These are phyloP conservation scores for Gymnoscopelus braueri DNA, from an alignment of 2,797 vertebrate species.

Conservation along the genomic window DNA sequence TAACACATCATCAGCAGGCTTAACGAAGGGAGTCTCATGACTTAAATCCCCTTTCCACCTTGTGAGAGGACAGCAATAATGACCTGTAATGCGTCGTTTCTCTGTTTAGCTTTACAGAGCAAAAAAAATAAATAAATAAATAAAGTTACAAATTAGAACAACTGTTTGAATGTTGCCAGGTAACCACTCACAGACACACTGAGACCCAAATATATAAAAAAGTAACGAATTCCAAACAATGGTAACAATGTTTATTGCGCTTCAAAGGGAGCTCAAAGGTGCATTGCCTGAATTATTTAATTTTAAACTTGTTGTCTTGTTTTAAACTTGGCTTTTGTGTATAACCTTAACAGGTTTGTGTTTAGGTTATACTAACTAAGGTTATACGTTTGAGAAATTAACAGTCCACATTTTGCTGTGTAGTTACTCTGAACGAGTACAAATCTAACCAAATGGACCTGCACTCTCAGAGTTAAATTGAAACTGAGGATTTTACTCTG, in stretches of 20 bases:
- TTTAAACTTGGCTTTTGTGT: conserved; percentile 34
- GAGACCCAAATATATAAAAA: conserved; percentile 56
- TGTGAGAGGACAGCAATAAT: conserved; percentile 55
- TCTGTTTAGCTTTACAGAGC: conserved; percentile 49
- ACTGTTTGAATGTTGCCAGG: conserved; percentile 69
- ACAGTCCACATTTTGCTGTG: no score
- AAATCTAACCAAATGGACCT: no score
- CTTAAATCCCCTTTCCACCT: conserved; percentile 73
- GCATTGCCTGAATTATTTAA: conserved; percentile 22
- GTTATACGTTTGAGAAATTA: no score
- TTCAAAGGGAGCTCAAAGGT: conserved; percentile 42
- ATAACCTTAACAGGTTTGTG: neutral
- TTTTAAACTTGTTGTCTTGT: conserved; percentile 37
- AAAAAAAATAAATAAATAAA: conserved; percentile 33
- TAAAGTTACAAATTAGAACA: conserved; percentile 53
- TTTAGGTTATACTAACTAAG: no score
- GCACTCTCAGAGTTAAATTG: no score
- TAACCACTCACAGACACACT: conserved; percentile 60
- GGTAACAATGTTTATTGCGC: conserved; percentile 37
- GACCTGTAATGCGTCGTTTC: conserved; percentile 61
- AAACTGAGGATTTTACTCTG: no score
- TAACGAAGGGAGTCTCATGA: conserved; percentile 63
- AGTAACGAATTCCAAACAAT: conserved; percentile 57
- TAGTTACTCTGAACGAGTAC: no score
- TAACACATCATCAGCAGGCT: conserved; percentile 56